Evolutionary conservation across 92 coral and sea anemone genomes (phyloP), one percentile per base, ranked within the genome.

Genomic region (Porites evermanni): DNA sequence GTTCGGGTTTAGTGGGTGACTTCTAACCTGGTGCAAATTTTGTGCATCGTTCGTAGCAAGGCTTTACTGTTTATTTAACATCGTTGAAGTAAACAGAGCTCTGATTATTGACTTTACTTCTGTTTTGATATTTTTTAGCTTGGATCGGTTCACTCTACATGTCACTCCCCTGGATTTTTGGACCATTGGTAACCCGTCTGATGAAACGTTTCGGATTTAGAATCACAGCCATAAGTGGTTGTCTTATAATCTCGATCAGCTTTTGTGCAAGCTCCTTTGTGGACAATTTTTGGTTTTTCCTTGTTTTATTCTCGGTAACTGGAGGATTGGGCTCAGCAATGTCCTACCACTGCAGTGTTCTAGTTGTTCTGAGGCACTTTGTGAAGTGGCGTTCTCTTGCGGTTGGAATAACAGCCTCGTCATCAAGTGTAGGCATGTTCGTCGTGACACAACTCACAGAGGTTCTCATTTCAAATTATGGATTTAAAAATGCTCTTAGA

Each of bases 301-400:
- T 71, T 61, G 17, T 72, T 9, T 72, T 86, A 7, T 89, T 52
- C 80, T 72, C 86, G 8, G 70, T 75, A 50, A 21, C 73, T 17
- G 77, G 74, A n/a, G 92, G 92, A 29, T 12, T 85, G 6, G 92
- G 89, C 13, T 26, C 44, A 51, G 32, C 38, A 12, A 53, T 64
- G 23, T 19, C 74, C 72, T 85, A 64, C 77, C 79, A 75, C 53
- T 68, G 77, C 14, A 70, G 67, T n/a, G 19, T 20, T 8, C 63
- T 89, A 52, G 80, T 85, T 10, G 86, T 89, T 19, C 53, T 85
- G 56, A 81, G 73, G 82, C 81, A 89, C 79, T 89, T 89, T 66
- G 65, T 54, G n/a, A 89, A 79, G 70, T 73, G 89, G 84, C 81
- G 92, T 20, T 44, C 89, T 16, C 12, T 85, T 51, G 92, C 92